These are phyloP conservation scores for Leucoraja ocellata DNA, from an alignment of 2,797 vertebrate species.

Conservation along the genomic window DNA sequence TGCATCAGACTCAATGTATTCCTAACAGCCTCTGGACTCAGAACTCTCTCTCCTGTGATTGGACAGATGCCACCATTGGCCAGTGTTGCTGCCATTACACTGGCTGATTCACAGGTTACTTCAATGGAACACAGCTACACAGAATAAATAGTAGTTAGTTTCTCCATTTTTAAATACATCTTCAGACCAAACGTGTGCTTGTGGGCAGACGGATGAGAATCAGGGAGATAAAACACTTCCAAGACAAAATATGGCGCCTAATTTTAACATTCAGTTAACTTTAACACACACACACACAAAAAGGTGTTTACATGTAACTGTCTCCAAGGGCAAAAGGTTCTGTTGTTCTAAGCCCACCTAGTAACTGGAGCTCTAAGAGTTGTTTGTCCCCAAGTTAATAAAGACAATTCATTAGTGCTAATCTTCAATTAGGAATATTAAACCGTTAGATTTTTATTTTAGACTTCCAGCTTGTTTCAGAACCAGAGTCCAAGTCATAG, in stretches of 20 bases:
- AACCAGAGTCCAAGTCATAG: no score
- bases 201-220: no score
- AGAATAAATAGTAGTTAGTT: conserved; percentile 38
- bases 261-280: no score
- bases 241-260: no score
- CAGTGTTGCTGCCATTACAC: conserved; percentile 93
- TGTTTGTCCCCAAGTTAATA: background rate
- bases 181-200: background rate
- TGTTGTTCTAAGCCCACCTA: background rate
- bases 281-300: no score
- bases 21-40: conserved; percentile 86
- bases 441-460: no score
- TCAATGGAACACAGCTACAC: conserved; percentile 88
- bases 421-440: no score
- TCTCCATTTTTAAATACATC: background rate
- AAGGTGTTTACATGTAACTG: background rate
- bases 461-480: no score
- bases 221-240: no score
- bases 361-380: background rate
- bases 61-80: conserved; percentile 96
- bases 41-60: conserved; percentile 89
- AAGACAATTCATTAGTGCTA: background rate
- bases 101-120: conserved; percentile 91
- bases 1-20: conserved; percentile 96
- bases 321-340: background rate